A percentile compares a stretch with the other conserved stretches of the same genome.
phyloP scores from a whole-genome alignment of 1,140 invertebrate genomes.

The Chrysoperla carnea region DNA sequence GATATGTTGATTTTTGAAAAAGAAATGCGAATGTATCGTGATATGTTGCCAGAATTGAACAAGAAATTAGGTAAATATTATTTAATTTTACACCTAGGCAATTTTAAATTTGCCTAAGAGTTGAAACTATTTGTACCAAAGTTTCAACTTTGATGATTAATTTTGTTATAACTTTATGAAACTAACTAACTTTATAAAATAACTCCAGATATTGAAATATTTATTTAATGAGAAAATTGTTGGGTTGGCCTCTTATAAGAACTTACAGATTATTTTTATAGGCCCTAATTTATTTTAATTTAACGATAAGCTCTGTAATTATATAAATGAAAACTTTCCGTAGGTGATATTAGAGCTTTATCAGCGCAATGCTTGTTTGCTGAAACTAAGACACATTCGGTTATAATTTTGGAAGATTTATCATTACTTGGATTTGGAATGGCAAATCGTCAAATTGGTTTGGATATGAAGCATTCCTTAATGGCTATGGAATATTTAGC shows the following conservation, averaged over 20 bases:
- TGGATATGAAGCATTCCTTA: conserved; percentile 28
- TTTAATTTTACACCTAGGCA: too few relatives aligned
- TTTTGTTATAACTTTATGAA: too few relatives aligned
- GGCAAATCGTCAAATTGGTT: conserved; percentile 27
- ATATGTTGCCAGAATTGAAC: conserved; percentile 12
- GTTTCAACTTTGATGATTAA: too few relatives aligned
- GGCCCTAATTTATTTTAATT: too few relatives aligned
- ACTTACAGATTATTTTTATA: too few relatives aligned
- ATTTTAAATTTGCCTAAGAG: too few relatives aligned
- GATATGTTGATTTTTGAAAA: conserved; percentile 14
- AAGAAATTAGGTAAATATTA: conserved; percentile 10
- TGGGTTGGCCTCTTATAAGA: too few relatives aligned
- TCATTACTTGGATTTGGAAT: conserved; percentile 30
- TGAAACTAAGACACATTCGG: conserved; percentile 17
- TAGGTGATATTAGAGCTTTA: conserved; percentile 10
- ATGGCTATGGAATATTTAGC: conserved; percentile 32
- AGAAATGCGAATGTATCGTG: conserved; percentile 14
- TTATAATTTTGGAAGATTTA: conserved; percentile 34
- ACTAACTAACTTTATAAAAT: too few relatives aligned
- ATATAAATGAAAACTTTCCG: background rate
- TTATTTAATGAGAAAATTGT: too few relatives aligned
- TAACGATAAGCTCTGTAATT: too few relatives aligned
- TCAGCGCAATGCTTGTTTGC: conserved; percentile 16
- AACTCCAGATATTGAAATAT: too few relatives aligned
- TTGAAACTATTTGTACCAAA: too few relatives aligned